Percentiles rank a stretch among this genome's conserved stretches.
Conservation (phyloP, 2,888 invertebrate genomes). For the Pardosa pseudoannulata region DNA sequence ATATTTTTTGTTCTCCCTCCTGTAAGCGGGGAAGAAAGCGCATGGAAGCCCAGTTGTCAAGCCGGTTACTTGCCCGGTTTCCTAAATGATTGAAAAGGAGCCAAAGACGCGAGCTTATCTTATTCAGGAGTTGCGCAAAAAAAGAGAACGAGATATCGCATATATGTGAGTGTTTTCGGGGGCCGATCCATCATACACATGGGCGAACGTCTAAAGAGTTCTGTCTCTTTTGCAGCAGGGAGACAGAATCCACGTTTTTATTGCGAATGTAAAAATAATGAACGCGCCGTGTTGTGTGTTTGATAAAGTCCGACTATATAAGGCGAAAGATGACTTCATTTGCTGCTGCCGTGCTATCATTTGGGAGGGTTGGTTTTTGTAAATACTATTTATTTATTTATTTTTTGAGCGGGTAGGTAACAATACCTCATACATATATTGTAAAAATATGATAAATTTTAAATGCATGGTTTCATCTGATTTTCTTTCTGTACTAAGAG, state of each 20-base stretch:
- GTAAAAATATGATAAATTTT: no score
- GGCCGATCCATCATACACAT: conserved; percentile 60
- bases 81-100: conserved; percentile 71
- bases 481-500: no score
- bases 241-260: conserved; percentile 37
- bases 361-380: no score
- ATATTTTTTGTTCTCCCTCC: neutral
- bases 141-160: conserved; percentile 38
- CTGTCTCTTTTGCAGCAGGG: conserved; percentile 40
- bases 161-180: conserved; percentile 62
- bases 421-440: no score
- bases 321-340: no score
- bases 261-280: conserved; percentile 63
- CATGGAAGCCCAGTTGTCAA: conserved; percentile 68
- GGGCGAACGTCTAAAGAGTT: conserved; percentile 62
- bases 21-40: conserved; percentile 9
- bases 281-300: neutral
- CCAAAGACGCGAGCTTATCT: conserved; percentile 66
- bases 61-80: conserved; percentile 53
- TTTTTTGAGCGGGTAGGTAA: no score
- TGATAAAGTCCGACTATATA: neutral
- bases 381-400: no score
- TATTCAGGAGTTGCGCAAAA: conserved; percentile 41
- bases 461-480: no score
- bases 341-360: no score